Base-by-base conservation (phyloP, 2,113 vertebrate species). In the Tiliqua scincoides region DNA sequence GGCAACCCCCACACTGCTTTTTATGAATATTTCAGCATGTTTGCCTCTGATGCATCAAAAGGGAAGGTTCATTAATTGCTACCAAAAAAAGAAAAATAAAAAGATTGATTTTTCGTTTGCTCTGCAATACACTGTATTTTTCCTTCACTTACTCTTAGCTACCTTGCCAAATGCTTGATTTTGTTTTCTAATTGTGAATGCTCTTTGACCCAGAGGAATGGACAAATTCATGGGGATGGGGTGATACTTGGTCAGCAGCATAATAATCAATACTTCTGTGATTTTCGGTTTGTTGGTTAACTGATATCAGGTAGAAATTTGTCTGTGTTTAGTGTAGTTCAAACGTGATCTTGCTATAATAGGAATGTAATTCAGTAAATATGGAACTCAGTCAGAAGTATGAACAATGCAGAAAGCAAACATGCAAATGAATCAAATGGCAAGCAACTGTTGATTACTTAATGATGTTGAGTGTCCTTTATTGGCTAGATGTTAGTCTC, bases 21-120 rank as follows among this genome's bases (percentile, higher is more conserved):
- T 92, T 89, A 89, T 86, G 82, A 82, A 73, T 89, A 93, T 92
- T 91, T 73, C 91, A 92, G 89, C 91, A 93, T 93, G 89, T 94
- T 94, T 91, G 43, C 43, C 43, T 91, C 92, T 94, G 93, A 93
- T 91, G 90, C 93, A 89, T 88, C 92, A 92, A 91, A 91, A 91
- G 94, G 89, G 93, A 91, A 91, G 86, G 84, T 72, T 93, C 85
- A 87, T 82, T 91, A 92, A 92, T 92, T 87, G 89, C 57, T 94
- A 48, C 91, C 79, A 94, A 93, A 94, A 20, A 59, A 87, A 92
- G 43, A 91, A 94, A 93, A 92, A 59, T 52, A 94, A 93, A 94
- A 94, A 87, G 88, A 89, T 86, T 90, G 89, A 92, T 93, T 94
- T 90, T 91, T 92, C 75, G 1, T 94, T 93, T 94, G 93, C 92